phyloP scores from a whole-genome alignment of 2,888 invertebrate species.

The Acanthacorydalis orientalis region DNA sequence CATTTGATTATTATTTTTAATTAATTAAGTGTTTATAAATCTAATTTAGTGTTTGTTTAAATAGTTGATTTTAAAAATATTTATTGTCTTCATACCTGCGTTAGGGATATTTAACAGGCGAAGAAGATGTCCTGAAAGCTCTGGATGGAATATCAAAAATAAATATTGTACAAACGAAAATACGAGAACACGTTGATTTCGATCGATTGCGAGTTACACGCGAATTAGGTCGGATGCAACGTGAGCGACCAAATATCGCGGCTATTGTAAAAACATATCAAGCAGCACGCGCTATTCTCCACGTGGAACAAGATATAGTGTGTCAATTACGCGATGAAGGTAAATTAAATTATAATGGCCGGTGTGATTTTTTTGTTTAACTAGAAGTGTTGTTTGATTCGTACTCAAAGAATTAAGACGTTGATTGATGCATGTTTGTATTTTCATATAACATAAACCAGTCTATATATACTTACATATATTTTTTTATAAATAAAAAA shows the following conservation, averaged over 20 bases:
- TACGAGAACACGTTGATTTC: constrained; percentile 10
- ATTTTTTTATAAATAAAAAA: too few species aligned
- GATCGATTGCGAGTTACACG: constrained; percentile 29
- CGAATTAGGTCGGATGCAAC: constrained; percentile 35
- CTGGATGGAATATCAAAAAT: constrained; percentile 28
- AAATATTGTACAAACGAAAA: constrained; percentile 15
- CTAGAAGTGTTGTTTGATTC: not conserved
- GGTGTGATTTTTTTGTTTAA: too few species aligned
- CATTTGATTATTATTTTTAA: too few species aligned
- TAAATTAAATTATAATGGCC: constrained; percentile 9
- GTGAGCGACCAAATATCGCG: constrained; percentile 40
- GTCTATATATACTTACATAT: too few species aligned
- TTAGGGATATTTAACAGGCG: constrained; percentile 39
- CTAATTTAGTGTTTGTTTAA: too few species aligned
- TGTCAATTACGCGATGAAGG: constrained; percentile 37
- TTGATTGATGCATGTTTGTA: too few species aligned
- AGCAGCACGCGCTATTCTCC: constrained; percentile 40
- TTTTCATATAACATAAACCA: too few species aligned
- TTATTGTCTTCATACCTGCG: too few species aligned
- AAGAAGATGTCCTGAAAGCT: constrained; percentile 37
- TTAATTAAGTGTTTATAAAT: too few species aligned
- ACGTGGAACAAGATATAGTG: constrained; percentile 36
- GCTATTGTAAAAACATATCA: constrained; percentile 46
- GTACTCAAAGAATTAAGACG: not conserved
- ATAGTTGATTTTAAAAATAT: too few species aligned